A percentile compares a stretch with the other conserved stretches of the same genome.
phyloP scores from a whole-genome alignment of 2,113 vertebrate genomes.

The Rattus rattus region DNA sequence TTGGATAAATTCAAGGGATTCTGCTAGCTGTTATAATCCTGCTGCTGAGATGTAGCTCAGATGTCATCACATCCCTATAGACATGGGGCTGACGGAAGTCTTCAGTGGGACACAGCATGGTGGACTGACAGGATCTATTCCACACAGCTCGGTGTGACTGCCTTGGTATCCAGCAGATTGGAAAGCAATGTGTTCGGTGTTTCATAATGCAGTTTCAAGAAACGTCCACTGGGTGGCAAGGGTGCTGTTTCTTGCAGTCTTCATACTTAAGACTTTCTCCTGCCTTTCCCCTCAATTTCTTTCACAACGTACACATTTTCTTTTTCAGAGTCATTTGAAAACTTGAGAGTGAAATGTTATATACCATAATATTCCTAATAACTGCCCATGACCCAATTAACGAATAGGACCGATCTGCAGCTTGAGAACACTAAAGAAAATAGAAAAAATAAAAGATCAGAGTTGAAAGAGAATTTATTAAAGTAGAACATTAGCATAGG shows the following conservation, averaged over 20 bases:
- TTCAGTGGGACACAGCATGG: background rate
- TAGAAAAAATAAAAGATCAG: background rate
- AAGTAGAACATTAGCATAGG: conserved; percentile 37
- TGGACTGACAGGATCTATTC: background rate
- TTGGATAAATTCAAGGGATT: background rate
- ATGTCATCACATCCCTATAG: background rate
- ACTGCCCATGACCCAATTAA: conserved; percentile 47
- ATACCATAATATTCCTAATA: conserved; percentile 43
- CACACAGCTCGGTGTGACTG: background rate
- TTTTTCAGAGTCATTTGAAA: conserved; percentile 19
- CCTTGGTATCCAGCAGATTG: background rate
- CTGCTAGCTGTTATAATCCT: background rate
- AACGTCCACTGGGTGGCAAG: conserved; percentile 71
- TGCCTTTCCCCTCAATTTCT: background rate
- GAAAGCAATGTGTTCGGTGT: background rate
- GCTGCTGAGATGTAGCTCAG: background rate
- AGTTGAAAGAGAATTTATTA: conserved; percentile 18
- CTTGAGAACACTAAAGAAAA: conserved; percentile 41
- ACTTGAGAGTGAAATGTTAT: conserved; percentile 2
- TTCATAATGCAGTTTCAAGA: conserved; percentile 52
- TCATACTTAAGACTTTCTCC: background rate
- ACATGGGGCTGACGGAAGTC: background rate
- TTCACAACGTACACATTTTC: conserved; percentile 6
- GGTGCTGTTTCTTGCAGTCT: background rate
- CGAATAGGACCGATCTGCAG: background rate